A percentile compares a stretch with the other conserved stretches of the same genome.
Conservation (phyloP, 1,140 invertebrate genomes). For the Drosophila seguyi region DNA sequence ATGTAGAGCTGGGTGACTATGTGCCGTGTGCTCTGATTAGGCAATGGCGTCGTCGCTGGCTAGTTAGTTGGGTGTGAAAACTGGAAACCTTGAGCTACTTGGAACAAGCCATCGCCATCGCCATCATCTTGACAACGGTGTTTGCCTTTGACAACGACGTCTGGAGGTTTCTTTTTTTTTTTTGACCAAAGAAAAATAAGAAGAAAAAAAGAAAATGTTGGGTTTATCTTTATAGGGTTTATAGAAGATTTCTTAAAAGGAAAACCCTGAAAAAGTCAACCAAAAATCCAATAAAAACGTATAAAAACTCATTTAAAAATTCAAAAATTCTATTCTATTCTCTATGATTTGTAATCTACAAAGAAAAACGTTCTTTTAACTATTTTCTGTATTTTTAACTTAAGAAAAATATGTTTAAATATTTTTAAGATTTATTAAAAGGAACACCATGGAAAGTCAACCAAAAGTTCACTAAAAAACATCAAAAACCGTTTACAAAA, state of each 20-base stretch:
- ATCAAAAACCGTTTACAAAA: neutral
- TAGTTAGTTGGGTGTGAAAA: constrained; percentile 57
- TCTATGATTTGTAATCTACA: too few relatives aligned
- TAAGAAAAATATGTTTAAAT: too few relatives aligned
- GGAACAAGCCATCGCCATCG: constrained; percentile 5
- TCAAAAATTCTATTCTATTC: too few relatives aligned
- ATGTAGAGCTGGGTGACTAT: constrained; percentile 7
- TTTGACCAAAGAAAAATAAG: neutral
- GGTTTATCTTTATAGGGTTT: neutral
- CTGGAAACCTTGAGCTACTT: constrained; percentile 75
- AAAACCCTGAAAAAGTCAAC: too few relatives aligned
- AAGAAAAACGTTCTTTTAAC: too few relatives aligned
- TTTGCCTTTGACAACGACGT: constrained; percentile 28
- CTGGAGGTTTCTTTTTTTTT: constrained; percentile 6
- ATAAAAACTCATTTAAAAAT: neutral
- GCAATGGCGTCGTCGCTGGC: constrained; percentile 64
- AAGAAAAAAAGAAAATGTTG: neutral
- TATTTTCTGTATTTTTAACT: too few relatives aligned
- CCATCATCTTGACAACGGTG: constrained; percentile 1
- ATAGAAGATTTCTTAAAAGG: neutral
- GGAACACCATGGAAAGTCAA: neutral
- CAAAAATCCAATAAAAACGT: neutral
- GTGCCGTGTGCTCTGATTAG: constrained; percentile 45
- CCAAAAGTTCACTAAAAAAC: neutral
- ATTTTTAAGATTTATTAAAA: too few relatives aligned